Evolutionary conservation across 2,113 vertebrate species (phyloP), one percentile per base, ranked within the genome.

Genomic region (Ariopsis seemanni): DNA sequence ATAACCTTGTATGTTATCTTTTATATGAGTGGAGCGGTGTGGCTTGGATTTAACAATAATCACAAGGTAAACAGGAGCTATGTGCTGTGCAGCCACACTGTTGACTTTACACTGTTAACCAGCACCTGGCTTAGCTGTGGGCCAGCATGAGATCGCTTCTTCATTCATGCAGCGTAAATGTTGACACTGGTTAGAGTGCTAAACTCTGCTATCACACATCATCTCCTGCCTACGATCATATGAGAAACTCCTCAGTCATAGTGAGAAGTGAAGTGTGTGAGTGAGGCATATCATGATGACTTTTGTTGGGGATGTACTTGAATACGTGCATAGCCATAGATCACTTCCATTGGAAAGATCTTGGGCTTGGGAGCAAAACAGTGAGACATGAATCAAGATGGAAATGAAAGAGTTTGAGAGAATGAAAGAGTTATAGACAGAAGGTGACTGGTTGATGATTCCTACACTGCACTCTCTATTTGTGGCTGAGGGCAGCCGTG

Each of bases 401-500:
- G 72, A 77, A 60, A 63, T 63, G 81, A 87, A 82, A 82, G 65
- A 87, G 20, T 65, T 88, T 65, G 87, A 53, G 58, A 75, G 63
- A 67, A 27, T 53, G 58, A 77, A 60, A 77, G 81, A 87, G 77
- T 85, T 62, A 85, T 84, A 88, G 82, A 84, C 87, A 88, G 85
- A 75, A 90, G 90, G 89, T 89, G 89, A 91, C 87, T 88, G 82
- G 88, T 91, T 84, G 25, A 71, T 85, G 82, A 87, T 88, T 80
- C 30, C 77, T 34, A 82, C 91, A 84, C 86, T 52, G 55, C 94
- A 92, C 91, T 91, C 94, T 94, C 93, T 95, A 95, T 95, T 95
- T 95, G 94, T 93, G 91, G 92, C 92, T 91, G 93, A 82, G 92
- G 82, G 92, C 92, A 94, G 89, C 92, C 94, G 93, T 94, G 94